Evolutionary conservation across 2,797 vertebrate genomes (phyloP).

Genomic region (Heterohyrax brucei): DNA sequence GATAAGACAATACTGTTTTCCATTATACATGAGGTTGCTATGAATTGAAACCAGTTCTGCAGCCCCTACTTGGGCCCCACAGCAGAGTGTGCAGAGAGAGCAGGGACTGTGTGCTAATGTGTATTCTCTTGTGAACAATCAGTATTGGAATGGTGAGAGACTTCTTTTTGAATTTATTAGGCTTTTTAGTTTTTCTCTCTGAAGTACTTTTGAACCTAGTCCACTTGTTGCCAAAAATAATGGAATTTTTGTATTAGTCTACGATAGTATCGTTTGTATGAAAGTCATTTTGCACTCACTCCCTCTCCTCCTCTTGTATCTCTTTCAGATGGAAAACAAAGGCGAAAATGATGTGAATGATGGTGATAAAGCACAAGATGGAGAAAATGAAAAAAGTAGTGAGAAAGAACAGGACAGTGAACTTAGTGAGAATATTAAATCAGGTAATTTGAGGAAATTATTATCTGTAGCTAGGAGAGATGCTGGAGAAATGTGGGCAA

Average conservation of each 20-base stretch:
- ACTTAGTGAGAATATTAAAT: constrained; percentile 85
- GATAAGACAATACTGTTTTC: no score
- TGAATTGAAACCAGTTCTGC: no score
- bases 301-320: not conserved
- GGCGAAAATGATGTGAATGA: constrained; percentile 88
- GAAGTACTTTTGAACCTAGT: not conserved
- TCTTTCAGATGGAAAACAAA: constrained; percentile 89
- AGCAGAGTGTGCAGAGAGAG: not conserved
- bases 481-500: not conserved
- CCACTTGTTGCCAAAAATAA: constrained; percentile 6
- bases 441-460: constrained; percentile 86
- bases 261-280: not conserved
- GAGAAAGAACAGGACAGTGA: constrained; percentile 90
- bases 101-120: not conserved
- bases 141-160: not conserved
- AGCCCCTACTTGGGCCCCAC: not conserved
- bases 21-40: no score
- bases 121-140: not conserved
- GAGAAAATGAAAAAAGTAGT: constrained; percentile 87
- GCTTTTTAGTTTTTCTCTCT: not conserved
- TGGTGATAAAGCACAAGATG: constrained; percentile 88
- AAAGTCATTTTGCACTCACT: not conserved
- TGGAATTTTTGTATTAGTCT: not conserved
- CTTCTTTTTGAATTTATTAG: not conserved
- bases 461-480: not conserved